Evolutionary conservation across 2,888 invertebrate species (phyloP).

Genomic region (Idaea aversata): DNA sequence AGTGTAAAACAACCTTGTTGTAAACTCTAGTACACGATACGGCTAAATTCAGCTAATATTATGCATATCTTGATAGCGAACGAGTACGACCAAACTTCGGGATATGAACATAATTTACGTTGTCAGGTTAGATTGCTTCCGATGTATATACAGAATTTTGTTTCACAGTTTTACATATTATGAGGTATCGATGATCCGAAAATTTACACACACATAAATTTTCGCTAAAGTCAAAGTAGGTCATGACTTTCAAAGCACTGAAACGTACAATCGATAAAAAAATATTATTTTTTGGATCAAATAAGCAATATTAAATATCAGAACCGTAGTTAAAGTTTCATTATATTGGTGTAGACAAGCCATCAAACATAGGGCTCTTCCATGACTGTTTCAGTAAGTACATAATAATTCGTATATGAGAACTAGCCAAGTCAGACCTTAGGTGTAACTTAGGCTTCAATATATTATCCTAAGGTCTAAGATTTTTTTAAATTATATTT

Average conservation of each 20-base stretch:
- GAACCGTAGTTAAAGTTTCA: neutral
- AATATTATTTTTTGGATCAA: neutral
- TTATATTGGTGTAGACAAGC: neutral
- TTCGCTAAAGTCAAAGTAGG: neutral
- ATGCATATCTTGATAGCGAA: neutral
- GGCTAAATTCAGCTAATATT: neutral
- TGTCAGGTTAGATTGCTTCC: neutral
- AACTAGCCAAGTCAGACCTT: no score
- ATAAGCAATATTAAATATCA: neutral
- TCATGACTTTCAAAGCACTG: neutral
- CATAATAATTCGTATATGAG: no score
- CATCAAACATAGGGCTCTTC: no score
- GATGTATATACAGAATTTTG: neutral
- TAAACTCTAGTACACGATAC: neutral
- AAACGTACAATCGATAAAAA: neutral
- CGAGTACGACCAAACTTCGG: neutral
- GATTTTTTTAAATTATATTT: no score
- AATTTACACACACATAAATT: neutral
- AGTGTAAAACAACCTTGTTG: neutral
- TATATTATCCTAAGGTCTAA: no score
- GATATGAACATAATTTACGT: neutral
- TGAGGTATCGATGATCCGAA: neutral
- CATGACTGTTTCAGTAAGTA: no score
- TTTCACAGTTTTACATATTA: neutral
- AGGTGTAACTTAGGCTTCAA: no score